Evolutionary conservation across 2,797 vertebrate genomes (phyloP), one percentile per base, ranked within the genome.

Genomic region (Mus minutoides): DNA sequence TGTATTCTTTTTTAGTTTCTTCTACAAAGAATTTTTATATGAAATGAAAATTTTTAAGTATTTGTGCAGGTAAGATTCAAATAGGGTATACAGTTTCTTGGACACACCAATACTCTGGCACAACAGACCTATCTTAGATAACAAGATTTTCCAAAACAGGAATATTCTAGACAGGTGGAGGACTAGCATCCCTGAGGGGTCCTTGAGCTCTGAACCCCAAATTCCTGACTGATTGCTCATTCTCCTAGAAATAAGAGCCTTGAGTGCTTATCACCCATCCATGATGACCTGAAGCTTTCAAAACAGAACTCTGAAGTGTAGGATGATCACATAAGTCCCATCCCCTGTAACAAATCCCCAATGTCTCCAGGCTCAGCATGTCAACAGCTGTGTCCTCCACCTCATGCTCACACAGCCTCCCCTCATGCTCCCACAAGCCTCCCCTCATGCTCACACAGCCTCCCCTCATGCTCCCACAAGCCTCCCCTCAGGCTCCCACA

Each of bases 51-150:
- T 87, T 26, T 13, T 73, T 88, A 92, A 93, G 62, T 93, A 83
- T 97, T 96, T 97, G 54, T 83, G 88, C 93, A 97, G 75, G 94
- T 95, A 86, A 92, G 62, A 94, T 94, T 93, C 94, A 82, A 92
- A 21, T 31, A 54, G 19, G 54, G 85, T 91, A 6, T 83, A 84
- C 19, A 62, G 85, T 93, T 94, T 95, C 79, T 76, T 91, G 82
- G 92, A 95, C 80, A 90, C 19, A 77, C 31, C 85, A 46, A 77
- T 40, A 14, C 2, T 34, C 76, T 96, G 90, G 92, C 73, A 90
- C 67, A 80, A 88, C 40, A 88, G 73, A 29, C 6, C 21, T 24
- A n/a, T 86, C 79, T 84, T 60, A 85, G 60, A 31, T 60, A 94
- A 69, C 43, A 85, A 95, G 85, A 22, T 83, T 94, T 67, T 92